phyloP scores from a whole-genome alignment of 2,113 vertebrate genomes.

The Protobothrops mucrosquamatus region DNA sequence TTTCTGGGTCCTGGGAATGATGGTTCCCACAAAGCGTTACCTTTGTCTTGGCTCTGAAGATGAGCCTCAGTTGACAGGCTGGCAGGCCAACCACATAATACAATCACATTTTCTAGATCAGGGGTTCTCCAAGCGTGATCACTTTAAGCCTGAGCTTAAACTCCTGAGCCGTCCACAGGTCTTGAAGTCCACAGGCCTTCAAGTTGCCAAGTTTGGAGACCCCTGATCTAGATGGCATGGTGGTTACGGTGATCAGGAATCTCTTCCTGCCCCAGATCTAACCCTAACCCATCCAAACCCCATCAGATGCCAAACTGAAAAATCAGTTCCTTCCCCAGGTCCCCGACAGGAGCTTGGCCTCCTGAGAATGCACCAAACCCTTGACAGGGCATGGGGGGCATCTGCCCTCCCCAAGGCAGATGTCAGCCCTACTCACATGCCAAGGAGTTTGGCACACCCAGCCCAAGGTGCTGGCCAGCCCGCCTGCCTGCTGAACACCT shows the following conservation, averaged over 20 bases:
- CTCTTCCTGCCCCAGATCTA: background rate
- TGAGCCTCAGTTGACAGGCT: background rate
- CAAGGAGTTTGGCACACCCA: background rate
- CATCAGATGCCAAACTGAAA: background rate
- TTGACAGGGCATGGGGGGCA: background rate
- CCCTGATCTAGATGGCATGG: background rate
- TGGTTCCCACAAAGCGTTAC: fast-evolving
- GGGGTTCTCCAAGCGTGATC: background rate
- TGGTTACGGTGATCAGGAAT: too few species aligned
- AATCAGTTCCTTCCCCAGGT: background rate
- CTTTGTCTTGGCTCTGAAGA: background rate
- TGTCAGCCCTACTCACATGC: background rate
- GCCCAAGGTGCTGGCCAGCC: background rate
- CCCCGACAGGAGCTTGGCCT: background rate
- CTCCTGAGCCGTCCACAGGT: background rate
- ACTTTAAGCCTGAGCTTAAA: background rate
- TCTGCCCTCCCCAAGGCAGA: background rate
- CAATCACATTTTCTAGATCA: background rate
- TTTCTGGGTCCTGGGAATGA: background rate
- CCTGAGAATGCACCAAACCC: background rate
- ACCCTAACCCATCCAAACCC: background rate
- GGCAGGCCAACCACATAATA: too few species aligned
- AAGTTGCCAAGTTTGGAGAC: background rate
- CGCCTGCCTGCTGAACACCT: background rate
- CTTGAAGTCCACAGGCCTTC: background rate